phyloP scores from a whole-genome alignment of 2,113 vertebrate genomes.

The Ciconia boyciana region DNA sequence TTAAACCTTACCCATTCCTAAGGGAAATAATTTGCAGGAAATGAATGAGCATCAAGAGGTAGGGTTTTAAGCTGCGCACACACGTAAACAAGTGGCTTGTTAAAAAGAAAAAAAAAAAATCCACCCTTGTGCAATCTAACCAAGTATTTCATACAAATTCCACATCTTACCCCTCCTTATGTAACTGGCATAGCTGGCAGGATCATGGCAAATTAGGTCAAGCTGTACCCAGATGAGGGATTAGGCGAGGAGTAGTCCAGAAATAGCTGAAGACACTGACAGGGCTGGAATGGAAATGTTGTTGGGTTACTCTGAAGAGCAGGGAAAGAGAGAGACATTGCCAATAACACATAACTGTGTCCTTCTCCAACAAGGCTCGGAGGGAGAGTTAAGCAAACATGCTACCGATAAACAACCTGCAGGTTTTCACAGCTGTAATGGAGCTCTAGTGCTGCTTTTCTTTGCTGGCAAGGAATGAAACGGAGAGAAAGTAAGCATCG shows the following conservation, averaged over 20 bases:
- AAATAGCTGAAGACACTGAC: background rate
- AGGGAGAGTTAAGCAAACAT: background rate
- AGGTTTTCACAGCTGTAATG: background rate
- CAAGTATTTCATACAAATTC: background rate
- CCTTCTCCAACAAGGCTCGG: background rate
- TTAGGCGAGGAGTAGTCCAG: background rate
- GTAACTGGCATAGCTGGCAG: background rate
- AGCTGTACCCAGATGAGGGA: conserved; percentile 37
- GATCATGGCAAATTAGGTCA: conserved; percentile 6
- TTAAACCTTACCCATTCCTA: background rate
- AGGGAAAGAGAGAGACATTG: background rate
- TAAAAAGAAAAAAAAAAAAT: background rate
- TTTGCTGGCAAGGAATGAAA: background rate
- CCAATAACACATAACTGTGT: accelerated
- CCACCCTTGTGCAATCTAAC: background rate
- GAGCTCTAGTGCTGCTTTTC: background rate
- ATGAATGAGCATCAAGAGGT: background rate
- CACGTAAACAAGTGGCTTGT: background rate
- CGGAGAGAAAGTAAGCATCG: background rate
- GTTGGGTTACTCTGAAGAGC: background rate
- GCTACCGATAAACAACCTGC: background rate
- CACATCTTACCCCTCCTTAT: background rate
- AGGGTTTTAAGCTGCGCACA: background rate
- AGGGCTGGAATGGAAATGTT: background rate
- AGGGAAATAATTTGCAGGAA: background rate